These are phyloP conservation scores for Sinopyrophorus schimmeli DNA, from an alignment of 2,888 invertebrate genomes.

Conservation along the genomic window DNA sequence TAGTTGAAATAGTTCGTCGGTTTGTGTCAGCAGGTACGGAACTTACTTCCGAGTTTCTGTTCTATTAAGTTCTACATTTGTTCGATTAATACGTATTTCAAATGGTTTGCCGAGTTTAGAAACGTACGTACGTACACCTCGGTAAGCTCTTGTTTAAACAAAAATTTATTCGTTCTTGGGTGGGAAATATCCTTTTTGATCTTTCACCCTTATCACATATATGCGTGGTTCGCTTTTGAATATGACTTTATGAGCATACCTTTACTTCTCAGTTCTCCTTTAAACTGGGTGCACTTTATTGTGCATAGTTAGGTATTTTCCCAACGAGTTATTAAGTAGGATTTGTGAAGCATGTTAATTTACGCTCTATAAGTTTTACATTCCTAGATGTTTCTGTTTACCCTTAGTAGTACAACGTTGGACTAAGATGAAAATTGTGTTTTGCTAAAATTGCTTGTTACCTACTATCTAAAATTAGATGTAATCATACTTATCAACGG, in stretches of 20 bases:
- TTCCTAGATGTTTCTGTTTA: constrained; percentile 1
- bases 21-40: constrained; percentile 10
- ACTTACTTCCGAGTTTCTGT: constrained; percentile 1
- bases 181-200: neutral
- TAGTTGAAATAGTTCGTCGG: constrained; percentile 13
- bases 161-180: no score
- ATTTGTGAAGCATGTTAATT: constrained; percentile 2
- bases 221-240: neutral
- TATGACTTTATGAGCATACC: no score
- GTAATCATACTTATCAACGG: no score
- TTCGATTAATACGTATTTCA: constrained; percentile 1
- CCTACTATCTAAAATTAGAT: no score
- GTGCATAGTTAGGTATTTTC: neutral
- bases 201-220: neutral
- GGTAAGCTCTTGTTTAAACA: neutral
- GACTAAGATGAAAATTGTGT: constrained; percentile 1
- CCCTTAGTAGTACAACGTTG: neutral
- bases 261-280: no score
- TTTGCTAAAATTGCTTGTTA: constrained; percentile 3
- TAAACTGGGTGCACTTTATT: no score
- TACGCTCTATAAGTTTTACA: constrained; percentile 1
- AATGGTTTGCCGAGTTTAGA: neutral
- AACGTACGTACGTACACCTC: neutral
- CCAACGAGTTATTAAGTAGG: neutral
- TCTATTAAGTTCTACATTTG: constrained; percentile 10